These are phyloP conservation scores for Neosilurus hyrtlii DNA, from an alignment of 2,797 vertebrate genomes.

Conservation along the genomic window DNA sequence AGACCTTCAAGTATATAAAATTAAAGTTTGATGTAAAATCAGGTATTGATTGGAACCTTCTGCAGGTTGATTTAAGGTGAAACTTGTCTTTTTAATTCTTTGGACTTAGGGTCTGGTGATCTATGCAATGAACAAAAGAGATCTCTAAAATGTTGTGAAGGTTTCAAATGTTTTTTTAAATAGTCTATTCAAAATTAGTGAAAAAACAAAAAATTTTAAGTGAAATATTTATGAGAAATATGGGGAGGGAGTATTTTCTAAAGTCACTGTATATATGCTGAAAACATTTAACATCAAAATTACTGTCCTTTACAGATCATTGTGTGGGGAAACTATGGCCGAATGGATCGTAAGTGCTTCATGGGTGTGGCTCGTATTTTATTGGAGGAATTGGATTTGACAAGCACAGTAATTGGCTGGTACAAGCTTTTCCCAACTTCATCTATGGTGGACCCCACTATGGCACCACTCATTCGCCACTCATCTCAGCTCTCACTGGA, in stretches of 20 bases:
- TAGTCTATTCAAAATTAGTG: too few relatives aligned
- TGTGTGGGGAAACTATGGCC: slow-evolving; percentile 97
- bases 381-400: slow-evolving; percentile 97
- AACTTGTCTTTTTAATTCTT: too few relatives aligned
- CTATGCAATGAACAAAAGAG: too few relatives aligned
- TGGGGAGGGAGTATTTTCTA: not conserved
- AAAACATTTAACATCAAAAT: not conserved
- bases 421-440: slow-evolving; percentile 99
- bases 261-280: not conserved
- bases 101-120: too few relatives aligned
- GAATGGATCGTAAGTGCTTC: slow-evolving; percentile 98
- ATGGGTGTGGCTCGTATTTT: slow-evolving; percentile 97
- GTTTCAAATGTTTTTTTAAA: too few relatives aligned
- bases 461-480: slow-evolving; percentile 91
- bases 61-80: too few relatives aligned
- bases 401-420: slow-evolving; percentile 93
- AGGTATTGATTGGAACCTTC: too few relatives aligned
- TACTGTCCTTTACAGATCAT: slow-evolving; percentile 79
- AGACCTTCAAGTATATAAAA: too few relatives aligned
- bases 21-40: too few relatives aligned
- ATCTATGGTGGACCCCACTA: slow-evolving; percentile 96
- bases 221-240: too few relatives aligned
- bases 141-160: too few relatives aligned
- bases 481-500: slow-evolving; percentile 98
- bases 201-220: too few relatives aligned